Evolutionary conservation across 2,113 vertebrate genomes (phyloP).

Genomic region (Podilymbus podiceps): DNA sequence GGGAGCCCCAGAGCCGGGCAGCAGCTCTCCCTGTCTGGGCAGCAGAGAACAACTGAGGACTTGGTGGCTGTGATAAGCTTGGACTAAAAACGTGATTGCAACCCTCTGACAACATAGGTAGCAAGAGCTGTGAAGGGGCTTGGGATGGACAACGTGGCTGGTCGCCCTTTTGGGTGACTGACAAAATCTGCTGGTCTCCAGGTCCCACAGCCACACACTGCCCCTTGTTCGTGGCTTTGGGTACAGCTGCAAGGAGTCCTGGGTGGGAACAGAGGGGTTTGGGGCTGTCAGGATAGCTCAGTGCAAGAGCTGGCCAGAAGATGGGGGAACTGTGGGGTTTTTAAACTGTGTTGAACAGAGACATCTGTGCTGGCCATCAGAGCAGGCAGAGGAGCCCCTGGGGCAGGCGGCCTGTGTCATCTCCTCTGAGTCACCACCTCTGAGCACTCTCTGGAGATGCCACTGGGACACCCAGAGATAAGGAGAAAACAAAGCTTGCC

Average conservation of each 20-base stretch:
- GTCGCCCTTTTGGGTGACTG: not conserved
- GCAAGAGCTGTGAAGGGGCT: not conserved
- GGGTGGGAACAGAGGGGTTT: not conserved
- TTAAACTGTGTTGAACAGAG: not conserved
- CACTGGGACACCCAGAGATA: not conserved
- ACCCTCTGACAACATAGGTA: fast-evolving
- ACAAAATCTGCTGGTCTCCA: not conserved
- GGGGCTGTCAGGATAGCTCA: not conserved
- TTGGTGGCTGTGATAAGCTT: not conserved
- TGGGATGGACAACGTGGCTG: not conserved
- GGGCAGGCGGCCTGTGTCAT: not conserved
- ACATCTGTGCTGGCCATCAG: not conserved
- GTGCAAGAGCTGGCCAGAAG: not conserved
- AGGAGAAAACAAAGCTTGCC: not conserved
- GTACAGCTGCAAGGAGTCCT: not conserved
- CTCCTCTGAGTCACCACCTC: not conserved
- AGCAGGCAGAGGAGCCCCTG: not conserved
- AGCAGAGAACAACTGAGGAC: not conserved
- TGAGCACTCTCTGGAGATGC: not conserved
- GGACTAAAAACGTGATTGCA: not conserved
- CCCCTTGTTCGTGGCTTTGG: not conserved
- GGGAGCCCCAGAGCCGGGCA: not conserved
- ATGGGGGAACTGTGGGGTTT: not conserved
- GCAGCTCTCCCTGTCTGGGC: not conserved
- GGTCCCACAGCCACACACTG: not conserved